These are phyloP conservation scores for Dallia pectoralis DNA, from an alignment of 2,797 vertebrate genomes.

Conservation along the genomic window DNA sequence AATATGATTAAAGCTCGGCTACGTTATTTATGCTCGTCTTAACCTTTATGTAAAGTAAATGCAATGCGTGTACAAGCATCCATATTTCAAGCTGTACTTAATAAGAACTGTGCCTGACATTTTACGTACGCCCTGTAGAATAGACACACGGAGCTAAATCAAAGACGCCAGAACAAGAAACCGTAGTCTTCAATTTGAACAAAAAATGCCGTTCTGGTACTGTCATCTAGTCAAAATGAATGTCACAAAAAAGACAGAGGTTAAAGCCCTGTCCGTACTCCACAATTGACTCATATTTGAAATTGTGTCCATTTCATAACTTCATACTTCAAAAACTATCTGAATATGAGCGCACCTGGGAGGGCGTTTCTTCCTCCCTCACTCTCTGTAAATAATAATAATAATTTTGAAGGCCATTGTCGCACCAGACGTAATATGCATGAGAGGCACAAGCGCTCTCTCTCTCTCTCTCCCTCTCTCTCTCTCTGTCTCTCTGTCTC, in stretches of 20 bases:
- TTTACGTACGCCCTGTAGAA: not conserved
- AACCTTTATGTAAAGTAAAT: not conserved
- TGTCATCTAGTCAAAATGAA: not conserved
- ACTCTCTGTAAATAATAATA: conserved; percentile 1
- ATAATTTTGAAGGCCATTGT: conserved; percentile 44
- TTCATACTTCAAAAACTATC: not conserved
- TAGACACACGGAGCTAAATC: not conserved
- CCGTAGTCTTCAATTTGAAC: not conserved
- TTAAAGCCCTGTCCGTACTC: not conserved
- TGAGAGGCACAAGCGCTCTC: conserved; percentile 27
- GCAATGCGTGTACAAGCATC: not conserved
- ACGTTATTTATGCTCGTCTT: not conserved
- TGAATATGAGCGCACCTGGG: not conserved
- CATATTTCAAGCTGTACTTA: not conserved
- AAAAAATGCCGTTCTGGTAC: not conserved
- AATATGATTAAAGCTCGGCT: not conserved
- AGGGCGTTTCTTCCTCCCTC: not conserved
- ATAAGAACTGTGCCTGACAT: not conserved
- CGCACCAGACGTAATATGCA: conserved; percentile 38
- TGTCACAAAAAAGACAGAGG: not conserved
- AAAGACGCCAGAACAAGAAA: not conserved
- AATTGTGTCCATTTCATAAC: not conserved
- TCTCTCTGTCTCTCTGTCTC: no score
- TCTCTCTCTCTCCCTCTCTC: no score
- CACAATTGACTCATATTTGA: not conserved